Evolutionary conservation across 2,797 vertebrate species (phyloP).

Genomic region (Xenops minutus): DNA sequence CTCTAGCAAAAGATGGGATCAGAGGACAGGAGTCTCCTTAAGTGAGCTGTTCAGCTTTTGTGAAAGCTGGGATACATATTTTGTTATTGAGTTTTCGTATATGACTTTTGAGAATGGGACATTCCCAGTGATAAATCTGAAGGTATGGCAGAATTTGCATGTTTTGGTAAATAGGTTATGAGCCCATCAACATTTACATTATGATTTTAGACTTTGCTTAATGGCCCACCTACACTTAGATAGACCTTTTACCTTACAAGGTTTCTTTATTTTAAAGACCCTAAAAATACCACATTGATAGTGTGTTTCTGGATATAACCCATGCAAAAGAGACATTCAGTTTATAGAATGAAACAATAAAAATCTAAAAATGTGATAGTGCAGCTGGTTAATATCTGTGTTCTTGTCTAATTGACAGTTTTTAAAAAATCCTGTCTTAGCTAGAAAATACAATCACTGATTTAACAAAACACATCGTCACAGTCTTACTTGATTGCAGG

Average conservation of each 20-base stretch:
- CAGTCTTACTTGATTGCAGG: neutral
- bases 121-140: neutral
- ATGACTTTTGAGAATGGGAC: neutral
- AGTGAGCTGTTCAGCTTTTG: neutral
- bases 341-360: slow-evolving; percentile 34
- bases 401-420: neutral
- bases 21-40: neutral
- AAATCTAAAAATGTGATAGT: neutral
- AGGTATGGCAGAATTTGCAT: neutral
- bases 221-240: neutral
- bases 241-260: neutral
- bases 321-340: neutral
- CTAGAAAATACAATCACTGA: slow-evolving; percentile 17
- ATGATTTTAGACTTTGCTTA: neutral
- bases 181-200: neutral
- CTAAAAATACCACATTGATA: neutral
- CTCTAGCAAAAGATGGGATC: neutral
- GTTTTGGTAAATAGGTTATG: neutral
- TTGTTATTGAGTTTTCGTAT: neutral
- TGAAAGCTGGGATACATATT: neutral
- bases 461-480: slow-evolving; percentile 21
- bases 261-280: neutral
- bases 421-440: neutral
- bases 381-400: slow-evolving; percentile 14
- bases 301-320: neutral